Base-by-base conservation (phyloP, 1,140 invertebrate genomes). In the Zaprionus davidi region DNA sequence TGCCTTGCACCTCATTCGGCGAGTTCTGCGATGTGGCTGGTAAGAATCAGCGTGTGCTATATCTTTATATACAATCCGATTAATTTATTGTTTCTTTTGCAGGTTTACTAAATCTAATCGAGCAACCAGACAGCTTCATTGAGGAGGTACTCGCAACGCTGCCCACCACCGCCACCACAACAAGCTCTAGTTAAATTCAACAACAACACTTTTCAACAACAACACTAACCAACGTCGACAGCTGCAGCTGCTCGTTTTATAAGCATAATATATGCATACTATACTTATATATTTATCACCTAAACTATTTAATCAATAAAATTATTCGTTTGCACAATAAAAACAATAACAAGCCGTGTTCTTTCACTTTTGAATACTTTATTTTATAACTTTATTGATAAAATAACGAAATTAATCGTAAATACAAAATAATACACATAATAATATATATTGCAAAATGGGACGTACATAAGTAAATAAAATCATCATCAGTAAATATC, bases 21-120 rank as follows among this genome's bases (percentile, higher is more conserved):
- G 98, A 99, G 93, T 98, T 98, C 93, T 97, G 96, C 93, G 98
- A 99, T 95, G 96, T 98, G 76, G 94, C 95, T 87, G 96, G 96
- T 93, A 56, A 44, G 82, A 81, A 13, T 41, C 17, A 12, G 15
- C 17, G 11, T 9, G 6, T n/a, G 2, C 6, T 44, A 17, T 17
- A n/a, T 17, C n/a, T 38, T 1, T 38, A 15, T 2, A 15, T 15
- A 46, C 3, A 13, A 22, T n/a, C 12, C 46, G 4, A 15, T 26
- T 49, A 13, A 11, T n/a, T 24, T 2, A 26, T 28, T 17, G 36
- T 20, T n/a, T 1, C n/a, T 46, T 17, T 46, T 51, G 1, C 15
- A 93, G 92, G 88, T 44, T 76, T 93, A 17, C 58, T 92, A 3
- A 71, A 91, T 78, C 70, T 88, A 15, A 93, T 93, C 67, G 92